Conservation (phyloP, 2,797 vertebrate species). For the Enteromius viviparus region DNA sequence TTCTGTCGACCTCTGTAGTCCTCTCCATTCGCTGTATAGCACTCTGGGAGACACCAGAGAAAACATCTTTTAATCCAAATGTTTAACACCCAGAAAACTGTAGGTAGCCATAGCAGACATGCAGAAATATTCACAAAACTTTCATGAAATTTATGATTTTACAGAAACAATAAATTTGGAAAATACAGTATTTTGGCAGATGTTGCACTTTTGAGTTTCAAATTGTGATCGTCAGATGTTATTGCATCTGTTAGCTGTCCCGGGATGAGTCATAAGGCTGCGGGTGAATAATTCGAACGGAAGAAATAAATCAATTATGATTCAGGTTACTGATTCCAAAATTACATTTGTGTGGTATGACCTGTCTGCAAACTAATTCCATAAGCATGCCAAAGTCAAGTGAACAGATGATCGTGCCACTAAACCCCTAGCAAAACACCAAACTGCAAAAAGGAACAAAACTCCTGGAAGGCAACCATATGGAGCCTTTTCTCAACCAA, state of each 20-base stretch:
- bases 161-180: neutral
- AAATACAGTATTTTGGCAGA: neutral
- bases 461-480: constrained; percentile 69
- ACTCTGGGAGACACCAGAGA: constrained; percentile 80
- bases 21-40: constrained; percentile 93
- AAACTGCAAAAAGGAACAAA: constrained; percentile 57
- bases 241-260: constrained; percentile 18
- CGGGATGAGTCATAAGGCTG: constrained; percentile 18
- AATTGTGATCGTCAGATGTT: constrained; percentile 16
- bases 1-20: constrained; percentile 95
- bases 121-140: neutral
- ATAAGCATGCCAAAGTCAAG: neutral
- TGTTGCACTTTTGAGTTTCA: neutral
- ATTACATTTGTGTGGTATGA: neutral
- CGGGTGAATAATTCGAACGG: constrained; percentile 2
- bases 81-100: neutral
- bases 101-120: neutral
- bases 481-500: constrained; percentile 51
- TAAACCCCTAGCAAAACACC: neutral
- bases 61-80: neutral
- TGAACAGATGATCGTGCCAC: neutral
- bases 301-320: constrained; percentile 42
- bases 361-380: neutral
- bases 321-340: constrained; percentile 12
- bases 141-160: neutral